A percentile compares a stretch with the other conserved stretches of the same genome.
These are phyloP conservation scores for Leucoptera coffeella DNA, from an alignment of 2,888 invertebrate species.

Conservation along the genomic window DNA sequence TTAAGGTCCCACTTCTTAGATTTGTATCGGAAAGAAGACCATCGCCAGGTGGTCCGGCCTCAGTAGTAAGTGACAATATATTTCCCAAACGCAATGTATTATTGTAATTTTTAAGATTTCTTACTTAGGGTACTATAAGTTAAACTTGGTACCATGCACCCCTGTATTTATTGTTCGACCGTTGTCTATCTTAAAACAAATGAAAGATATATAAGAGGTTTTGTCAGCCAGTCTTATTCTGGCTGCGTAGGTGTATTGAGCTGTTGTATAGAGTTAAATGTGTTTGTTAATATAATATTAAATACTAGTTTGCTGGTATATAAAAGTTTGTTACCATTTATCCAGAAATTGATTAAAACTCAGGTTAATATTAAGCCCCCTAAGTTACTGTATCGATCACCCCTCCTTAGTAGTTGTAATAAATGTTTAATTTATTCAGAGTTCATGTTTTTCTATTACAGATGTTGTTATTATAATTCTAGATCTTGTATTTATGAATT, in stretches of 20 bases:
- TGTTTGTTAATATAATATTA: conserved; percentile 16
- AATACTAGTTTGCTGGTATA: conserved; percentile 14
- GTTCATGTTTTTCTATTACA: conserved; percentile 2
- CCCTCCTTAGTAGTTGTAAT: too few relatives aligned
- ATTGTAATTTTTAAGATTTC: conserved; percentile 18
- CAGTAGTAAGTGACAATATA: conserved; percentile 45
- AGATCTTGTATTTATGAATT: too few relatives aligned
- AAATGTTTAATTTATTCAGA: too few relatives aligned
- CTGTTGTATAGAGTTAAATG: conserved; percentile 20
- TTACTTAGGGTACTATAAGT: conserved; percentile 2
- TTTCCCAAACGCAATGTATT: conserved; percentile 27
- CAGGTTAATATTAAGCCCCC: too few relatives aligned
- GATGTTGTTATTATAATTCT: conserved; percentile 14
- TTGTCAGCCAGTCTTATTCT: conserved; percentile 2
- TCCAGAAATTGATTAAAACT: too few relatives aligned
- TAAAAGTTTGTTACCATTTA: conserved; percentile 6
- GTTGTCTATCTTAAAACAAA: conserved; percentile 3
- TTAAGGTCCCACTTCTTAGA: too few relatives aligned
- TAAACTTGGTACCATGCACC: conserved; percentile 2
- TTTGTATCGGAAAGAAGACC: too few relatives aligned
- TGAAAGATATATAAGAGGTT: conserved; percentile 1
- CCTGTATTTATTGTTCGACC: conserved; percentile 6
- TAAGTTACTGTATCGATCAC: too few relatives aligned
- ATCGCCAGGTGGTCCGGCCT: conserved; percentile 19
- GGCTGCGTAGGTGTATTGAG: conserved; percentile 14